These are phyloP conservation scores for Drosophila sproati DNA, from an alignment of 1,140 invertebrate species.

Conservation along the genomic window DNA sequence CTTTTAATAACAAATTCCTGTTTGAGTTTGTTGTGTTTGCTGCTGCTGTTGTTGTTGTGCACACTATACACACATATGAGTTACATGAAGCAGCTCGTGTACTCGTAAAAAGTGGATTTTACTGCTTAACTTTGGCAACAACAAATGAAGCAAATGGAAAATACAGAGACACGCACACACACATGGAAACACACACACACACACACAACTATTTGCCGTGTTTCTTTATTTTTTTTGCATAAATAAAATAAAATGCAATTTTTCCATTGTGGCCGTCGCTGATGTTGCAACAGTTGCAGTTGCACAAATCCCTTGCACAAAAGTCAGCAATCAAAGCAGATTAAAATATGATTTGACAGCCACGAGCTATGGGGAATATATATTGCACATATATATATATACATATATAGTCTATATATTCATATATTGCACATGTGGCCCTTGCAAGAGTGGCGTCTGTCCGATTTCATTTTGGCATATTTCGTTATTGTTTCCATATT, in stretches of 20 bases:
- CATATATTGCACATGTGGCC: constrained; percentile 54
- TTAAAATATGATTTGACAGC: constrained; percentile 85
- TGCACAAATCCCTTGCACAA: constrained; percentile 81
- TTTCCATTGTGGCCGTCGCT: constrained; percentile 49
- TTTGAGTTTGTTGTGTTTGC: constrained; percentile 7
- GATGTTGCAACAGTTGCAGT: constrained; percentile 3
- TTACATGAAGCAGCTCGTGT: constrained; percentile 37
- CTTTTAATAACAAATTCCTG: constrained; percentile 68
- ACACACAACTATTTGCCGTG: neutral
- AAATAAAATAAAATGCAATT: constrained; percentile 84
- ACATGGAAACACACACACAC: constrained; percentile 10
- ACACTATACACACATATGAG: constrained; percentile 32
- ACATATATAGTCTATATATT: constrained; percentile 27
- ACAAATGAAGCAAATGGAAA: constrained; percentile 77
- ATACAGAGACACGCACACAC: constrained; percentile 32
- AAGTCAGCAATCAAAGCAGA: constrained; percentile 84
- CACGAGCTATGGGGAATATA: constrained; percentile 63
- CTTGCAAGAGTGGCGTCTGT: constrained; percentile 49
- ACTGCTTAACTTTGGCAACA: constrained; percentile 75
- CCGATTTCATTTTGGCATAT: constrained; percentile 71
- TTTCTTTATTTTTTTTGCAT: constrained; percentile 47
- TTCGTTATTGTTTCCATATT: constrained; percentile 77
- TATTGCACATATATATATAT: constrained; percentile 19
- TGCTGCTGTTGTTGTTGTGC: constrained; percentile 5
- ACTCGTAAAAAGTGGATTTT: constrained; percentile 81